phyloP scores from a whole-genome alignment of 2,797 vertebrate species.

The Chelonia mydas region DNA sequence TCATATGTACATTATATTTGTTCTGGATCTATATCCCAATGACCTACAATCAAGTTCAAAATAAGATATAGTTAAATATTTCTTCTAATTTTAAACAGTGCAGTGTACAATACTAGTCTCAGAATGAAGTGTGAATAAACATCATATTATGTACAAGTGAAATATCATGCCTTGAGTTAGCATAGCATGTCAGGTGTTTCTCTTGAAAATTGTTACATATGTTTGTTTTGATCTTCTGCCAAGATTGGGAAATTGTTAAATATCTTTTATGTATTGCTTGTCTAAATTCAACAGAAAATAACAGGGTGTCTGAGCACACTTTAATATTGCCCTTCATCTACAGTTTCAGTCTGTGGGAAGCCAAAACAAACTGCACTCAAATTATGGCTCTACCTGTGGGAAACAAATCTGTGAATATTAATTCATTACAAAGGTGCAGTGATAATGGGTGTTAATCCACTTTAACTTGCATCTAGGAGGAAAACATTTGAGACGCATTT shows the following conservation, averaged over 20 bases:
- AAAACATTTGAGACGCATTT: background rate
- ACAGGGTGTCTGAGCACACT: constrained; percentile 38
- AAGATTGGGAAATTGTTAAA: constrained; percentile 65
- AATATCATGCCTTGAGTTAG: constrained; percentile 64
- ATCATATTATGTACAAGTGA: constrained; percentile 61
- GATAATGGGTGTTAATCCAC: background rate
- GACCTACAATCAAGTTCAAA: background rate
- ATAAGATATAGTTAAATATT: background rate
- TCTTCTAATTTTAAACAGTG: constrained; percentile 41
- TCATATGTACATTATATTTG: rapidly evolving
- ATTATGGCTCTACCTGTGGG: background rate
- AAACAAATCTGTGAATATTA: background rate
- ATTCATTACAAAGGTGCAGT: background rate
- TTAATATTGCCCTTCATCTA: background rate
- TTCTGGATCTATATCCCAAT: constrained; percentile 27
- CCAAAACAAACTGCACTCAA: constrained; percentile 12
- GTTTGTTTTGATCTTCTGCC: constrained; percentile 66
- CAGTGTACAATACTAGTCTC: constrained; percentile 21
- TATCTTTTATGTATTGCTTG: constrained; percentile 45
- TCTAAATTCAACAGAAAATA: constrained; percentile 43
- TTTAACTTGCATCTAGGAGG: background rate
- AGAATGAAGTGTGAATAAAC: constrained; percentile 59
- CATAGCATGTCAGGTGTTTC: constrained; percentile 61
- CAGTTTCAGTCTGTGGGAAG: background rate
- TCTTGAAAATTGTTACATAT: constrained; percentile 68